Conservation (phyloP, 2,113 vertebrate species). For the Herpetotheres cachinnans region DNA sequence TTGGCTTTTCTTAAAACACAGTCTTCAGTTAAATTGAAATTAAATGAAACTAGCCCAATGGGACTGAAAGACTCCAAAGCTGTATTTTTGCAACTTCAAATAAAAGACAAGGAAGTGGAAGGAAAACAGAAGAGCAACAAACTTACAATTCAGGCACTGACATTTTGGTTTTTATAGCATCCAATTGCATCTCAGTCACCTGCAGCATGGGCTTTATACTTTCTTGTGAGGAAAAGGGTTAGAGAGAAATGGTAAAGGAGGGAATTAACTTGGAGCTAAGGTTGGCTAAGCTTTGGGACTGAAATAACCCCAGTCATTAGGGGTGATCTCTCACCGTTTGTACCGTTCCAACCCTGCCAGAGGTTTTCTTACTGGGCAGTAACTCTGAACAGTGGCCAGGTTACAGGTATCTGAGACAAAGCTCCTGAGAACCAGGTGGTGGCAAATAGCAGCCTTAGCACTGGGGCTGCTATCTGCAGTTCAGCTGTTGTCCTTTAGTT, state of each 20-base stretch:
- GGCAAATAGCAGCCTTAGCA: neutral
- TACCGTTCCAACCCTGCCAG: neutral
- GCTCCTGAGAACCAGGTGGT: neutral
- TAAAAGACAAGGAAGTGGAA: constrained; percentile 43
- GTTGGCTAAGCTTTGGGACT: neutral
- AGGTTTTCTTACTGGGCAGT: neutral
- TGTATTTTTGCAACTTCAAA: constrained; percentile 57
- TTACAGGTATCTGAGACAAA: neutral
- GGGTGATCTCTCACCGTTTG: neutral
- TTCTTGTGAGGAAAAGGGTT: neutral
- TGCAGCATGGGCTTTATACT: neutral
- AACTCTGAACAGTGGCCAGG: neutral
- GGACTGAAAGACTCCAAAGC: constrained; percentile 23
- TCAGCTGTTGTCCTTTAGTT: neutral
- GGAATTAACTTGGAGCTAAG: constrained; percentile 12
- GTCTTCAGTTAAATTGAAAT: constrained; percentile 49
- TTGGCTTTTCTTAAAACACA: constrained; percentile 44
- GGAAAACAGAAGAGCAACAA: constrained; percentile 15
- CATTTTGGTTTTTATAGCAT: neutral
- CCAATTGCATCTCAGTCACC: neutral
- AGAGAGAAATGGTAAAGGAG: neutral
- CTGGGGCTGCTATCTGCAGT: neutral
- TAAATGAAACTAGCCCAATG: constrained; percentile 46
- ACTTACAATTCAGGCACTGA: neutral
- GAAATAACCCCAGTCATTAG: neutral